phyloP scores from a whole-genome alignment of 2,888 invertebrate species.

The Chesias legatella region DNA sequence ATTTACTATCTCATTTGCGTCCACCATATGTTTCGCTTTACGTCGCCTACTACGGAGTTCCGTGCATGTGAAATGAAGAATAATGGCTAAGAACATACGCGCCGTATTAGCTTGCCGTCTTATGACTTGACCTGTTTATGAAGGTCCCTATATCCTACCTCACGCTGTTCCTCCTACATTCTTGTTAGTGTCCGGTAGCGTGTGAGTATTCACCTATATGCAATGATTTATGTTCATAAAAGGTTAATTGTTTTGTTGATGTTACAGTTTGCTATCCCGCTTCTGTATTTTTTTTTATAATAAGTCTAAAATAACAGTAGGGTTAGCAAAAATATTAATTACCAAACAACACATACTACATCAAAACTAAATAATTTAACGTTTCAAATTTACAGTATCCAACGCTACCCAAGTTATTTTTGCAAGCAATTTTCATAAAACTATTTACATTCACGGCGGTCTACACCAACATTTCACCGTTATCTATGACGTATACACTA shows the following conservation, averaged over 20 bases:
- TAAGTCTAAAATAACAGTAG: too few relatives aligned
- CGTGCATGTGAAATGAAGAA: constrained; percentile 59
- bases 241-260: too few relatives aligned
- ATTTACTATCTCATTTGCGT: constrained; percentile 63
- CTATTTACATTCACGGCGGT: constrained; percentile 6
- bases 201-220: background rate
- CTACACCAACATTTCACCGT: constrained; percentile 63
- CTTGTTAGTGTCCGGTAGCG: constrained; percentile 38
- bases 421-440: background rate
- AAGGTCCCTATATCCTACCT: constrained; percentile 50
- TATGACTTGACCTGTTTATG: constrained; percentile 62
- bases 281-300: too few relatives aligned
- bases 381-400: too few relatives aligned
- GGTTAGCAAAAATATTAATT: too few relatives aligned
- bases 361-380: too few relatives aligned
- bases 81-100: constrained; percentile 51
- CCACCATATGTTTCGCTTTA: constrained; percentile 66
- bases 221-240: too few relatives aligned
- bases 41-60: constrained; percentile 42
- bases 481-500: constrained; percentile 73
- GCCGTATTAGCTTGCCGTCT: constrained; percentile 53
- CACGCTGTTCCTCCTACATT: constrained; percentile 40
- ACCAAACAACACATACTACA: too few relatives aligned
- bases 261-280: too few relatives aligned
- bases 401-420: too few relatives aligned